Conservation (phyloP, 2,797 vertebrate genomes). For the Peromyscus aztecus region DNA sequence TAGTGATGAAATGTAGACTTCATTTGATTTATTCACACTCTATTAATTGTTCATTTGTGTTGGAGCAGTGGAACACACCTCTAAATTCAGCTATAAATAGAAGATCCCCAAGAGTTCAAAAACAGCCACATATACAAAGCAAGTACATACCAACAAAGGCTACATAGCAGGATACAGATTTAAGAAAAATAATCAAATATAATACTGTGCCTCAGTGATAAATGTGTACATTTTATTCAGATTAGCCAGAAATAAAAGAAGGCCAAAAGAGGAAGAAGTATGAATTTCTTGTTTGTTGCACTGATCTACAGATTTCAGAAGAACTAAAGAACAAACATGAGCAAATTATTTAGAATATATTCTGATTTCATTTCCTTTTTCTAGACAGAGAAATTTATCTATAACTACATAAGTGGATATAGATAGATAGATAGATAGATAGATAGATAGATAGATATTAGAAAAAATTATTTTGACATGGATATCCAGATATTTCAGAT, state of each 20-base stretch:
- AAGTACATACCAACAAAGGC: neutral
- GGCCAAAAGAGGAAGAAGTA: neutral
- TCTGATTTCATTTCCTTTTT: neutral
- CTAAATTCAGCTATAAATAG: neutral
- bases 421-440: neutral
- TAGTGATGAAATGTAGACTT: neutral
- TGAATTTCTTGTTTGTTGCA: neutral
- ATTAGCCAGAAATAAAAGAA: neutral
- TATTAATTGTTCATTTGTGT: neutral
- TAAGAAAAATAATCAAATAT: neutral
- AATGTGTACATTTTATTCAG: neutral
- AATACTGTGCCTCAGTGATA: rapidly evolving
- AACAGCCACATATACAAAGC: no score
- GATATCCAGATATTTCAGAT: neutral
- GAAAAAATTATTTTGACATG: neutral
- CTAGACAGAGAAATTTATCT: neutral
- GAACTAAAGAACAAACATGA: neutral
- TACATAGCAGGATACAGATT: no score
- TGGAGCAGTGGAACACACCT: no score
- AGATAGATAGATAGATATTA: no score
- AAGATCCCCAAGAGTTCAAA: neutral
- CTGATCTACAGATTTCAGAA: neutral
- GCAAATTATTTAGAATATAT: neutral
- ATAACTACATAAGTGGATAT: neutral
- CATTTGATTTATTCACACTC: neutral